Evolutionary conservation across 2,113 vertebrate genomes (phyloP).

Genomic region (Malaclemys terrapin): DNA sequence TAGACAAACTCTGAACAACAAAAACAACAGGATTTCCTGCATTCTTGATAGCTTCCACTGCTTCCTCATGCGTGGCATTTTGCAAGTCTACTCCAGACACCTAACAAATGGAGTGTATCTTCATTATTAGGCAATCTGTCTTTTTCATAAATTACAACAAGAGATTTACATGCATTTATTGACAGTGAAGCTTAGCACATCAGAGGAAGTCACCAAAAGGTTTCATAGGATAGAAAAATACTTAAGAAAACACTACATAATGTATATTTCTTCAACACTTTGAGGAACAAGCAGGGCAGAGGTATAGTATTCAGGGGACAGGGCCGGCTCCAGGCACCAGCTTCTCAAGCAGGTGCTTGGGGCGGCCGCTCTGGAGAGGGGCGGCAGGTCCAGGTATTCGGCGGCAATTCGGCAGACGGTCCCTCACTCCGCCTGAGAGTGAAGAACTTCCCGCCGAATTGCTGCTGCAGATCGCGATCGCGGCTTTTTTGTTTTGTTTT

Average conservation of each 20-base stretch:
- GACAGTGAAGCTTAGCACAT: background rate
- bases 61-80: slow-evolving; percentile 91
- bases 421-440: no score
- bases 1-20: slow-evolving; percentile 90
- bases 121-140: background rate
- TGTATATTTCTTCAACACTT: background rate
- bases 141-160: background rate
- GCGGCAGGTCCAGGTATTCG: no score
- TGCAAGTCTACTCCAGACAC: slow-evolving; percentile 92
- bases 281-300: background rate
- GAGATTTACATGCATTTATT: background rate
- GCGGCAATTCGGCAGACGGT: no score
- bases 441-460: no score
- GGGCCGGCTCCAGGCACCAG: no score
- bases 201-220: background rate
- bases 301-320: background rate
- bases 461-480: no score
- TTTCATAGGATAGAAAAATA: background rate
- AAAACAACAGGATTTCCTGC: slow-evolving; percentile 92
- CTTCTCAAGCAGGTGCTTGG: no score
- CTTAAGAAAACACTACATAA: background rate
- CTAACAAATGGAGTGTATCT: slow-evolving; percentile 73
- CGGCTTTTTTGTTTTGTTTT: no score
- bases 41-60: slow-evolving; percentile 92
- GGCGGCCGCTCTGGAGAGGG: no score